phyloP scores from a whole-genome alignment of 2,113 vertebrate genomes.

The Clupea harengus region DNA sequence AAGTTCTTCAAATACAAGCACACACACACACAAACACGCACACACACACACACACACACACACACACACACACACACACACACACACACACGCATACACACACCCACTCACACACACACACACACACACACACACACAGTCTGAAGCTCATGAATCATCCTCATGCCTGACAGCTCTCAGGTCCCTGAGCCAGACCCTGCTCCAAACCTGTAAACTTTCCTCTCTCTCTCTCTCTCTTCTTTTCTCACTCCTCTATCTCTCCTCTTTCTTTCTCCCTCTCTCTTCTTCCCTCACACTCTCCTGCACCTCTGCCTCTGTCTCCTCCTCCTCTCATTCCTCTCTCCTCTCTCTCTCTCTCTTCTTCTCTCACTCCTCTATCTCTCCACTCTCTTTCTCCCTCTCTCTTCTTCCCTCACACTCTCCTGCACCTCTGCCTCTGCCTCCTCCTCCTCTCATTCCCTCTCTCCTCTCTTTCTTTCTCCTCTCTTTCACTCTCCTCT shows the following conservation, averaged over 20 bases:
- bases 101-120: not conserved
- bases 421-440: too few species aligned
- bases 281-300: too few species aligned
- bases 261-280: too few species aligned
- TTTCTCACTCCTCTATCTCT: too few species aligned
- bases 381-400: too few species aligned
- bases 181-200: not conserved
- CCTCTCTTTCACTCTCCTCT: not conserved
- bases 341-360: not conserved
- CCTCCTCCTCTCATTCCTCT: constrained; percentile 26
- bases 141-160: constrained; percentile 36
- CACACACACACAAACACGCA: not conserved
- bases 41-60: not conserved
- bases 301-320: constrained; percentile 16
- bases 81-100: not conserved
- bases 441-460: not conserved
- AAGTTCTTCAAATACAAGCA: too few species aligned
- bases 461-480: not conserved
- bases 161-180: not conserved
- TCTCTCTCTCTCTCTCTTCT: too few species aligned
- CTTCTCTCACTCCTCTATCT: not conserved
- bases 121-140: not conserved
- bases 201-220: not conserved
- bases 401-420: too few species aligned
- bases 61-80: not conserved